A percentile compares a stretch with the other conserved stretches of the same genome.
Evolutionary conservation across 1,140 invertebrate species (phyloP).

Genomic region (Drosophila littoralis): DNA sequence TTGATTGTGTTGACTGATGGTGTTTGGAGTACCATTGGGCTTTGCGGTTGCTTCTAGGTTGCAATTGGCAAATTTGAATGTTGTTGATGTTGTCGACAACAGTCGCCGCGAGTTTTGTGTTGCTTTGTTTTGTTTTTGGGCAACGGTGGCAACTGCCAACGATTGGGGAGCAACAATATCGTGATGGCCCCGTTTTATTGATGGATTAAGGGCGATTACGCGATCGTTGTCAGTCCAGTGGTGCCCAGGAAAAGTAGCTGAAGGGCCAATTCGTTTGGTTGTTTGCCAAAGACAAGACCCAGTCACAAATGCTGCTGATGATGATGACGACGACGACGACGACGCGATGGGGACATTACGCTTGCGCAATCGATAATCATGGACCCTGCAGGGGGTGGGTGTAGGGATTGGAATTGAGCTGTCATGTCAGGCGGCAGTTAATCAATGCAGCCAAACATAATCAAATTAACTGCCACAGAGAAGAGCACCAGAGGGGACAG

Average conservation of each 20-base stretch:
- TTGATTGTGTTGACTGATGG: slow-evolving; percentile 82
- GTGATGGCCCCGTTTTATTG: slow-evolving; percentile 84
- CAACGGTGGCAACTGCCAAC: slow-evolving; percentile 70
- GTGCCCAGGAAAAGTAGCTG: slow-evolving; percentile 51
- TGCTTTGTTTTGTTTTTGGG: slow-evolving; percentile 18
- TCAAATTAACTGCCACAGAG: slow-evolving; percentile 80
- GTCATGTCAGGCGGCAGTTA: slow-evolving; percentile 83
- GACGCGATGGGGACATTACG: slow-evolving; percentile 62
- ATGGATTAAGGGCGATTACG: slow-evolving; percentile 84
- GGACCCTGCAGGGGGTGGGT: slow-evolving; percentile 36
- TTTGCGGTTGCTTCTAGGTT: slow-evolving; percentile 30
- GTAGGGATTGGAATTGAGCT: slow-evolving; percentile 70
- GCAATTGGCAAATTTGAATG: slow-evolving; percentile 77
- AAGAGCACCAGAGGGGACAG: slow-evolving; percentile 55
- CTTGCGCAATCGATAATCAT: slow-evolving; percentile 83
- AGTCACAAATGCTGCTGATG: slow-evolving; percentile 24
- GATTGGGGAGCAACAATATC: slow-evolving; percentile 63
- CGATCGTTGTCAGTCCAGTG: slow-evolving; percentile 72
- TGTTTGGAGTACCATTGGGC: slow-evolving; percentile 42
- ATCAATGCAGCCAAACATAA: slow-evolving; percentile 81
- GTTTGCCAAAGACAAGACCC: slow-evolving; percentile 68
- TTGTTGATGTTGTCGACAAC: slow-evolving; percentile 62
- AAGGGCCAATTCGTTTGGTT: slow-evolving; percentile 65
- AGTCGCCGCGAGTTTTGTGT: slow-evolving; percentile 27
- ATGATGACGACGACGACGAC: slow-evolving; percentile 11